Percentiles rank a stretch among this genome's conserved stretches.
Evolutionary conservation across 2,888 invertebrate species (phyloP).

Genomic region (Drosophila picticornis): DNA sequence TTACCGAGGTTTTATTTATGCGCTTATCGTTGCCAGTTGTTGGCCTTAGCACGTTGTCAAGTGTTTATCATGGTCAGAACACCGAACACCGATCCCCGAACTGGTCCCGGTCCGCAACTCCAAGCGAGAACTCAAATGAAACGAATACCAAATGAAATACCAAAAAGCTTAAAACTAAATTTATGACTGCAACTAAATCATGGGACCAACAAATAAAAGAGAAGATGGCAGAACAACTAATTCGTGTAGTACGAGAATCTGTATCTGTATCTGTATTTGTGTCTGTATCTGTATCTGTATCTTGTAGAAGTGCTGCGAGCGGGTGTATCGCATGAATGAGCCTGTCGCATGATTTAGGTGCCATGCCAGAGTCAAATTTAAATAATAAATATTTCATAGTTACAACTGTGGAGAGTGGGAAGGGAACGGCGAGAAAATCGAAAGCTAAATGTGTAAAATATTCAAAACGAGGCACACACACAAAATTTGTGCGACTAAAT

Average conservation of each 20-base stretch:
- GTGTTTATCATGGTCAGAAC: slow-evolving; percentile 73
- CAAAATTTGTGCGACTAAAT: slow-evolving; percentile 69
- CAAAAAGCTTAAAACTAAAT: slow-evolving; percentile 78
- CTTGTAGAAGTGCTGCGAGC: slow-evolving; percentile 48
- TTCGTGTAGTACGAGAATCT: slow-evolving; percentile 14
- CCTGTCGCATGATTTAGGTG: slow-evolving; percentile 76
- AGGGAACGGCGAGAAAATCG: slow-evolving; percentile 61
- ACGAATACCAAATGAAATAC: slow-evolving; percentile 66
- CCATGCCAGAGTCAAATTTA: slow-evolving; percentile 67
- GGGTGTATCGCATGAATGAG: slow-evolving; percentile 57
- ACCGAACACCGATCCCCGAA: slow-evolving; percentile 17
- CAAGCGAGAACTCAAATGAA: slow-evolving; percentile 43
- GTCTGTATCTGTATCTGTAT: slow-evolving; percentile 26
- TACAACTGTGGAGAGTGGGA: slow-evolving; percentile 45
- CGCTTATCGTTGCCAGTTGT: slow-evolving; percentile 70
- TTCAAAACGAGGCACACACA: slow-evolving; percentile 59
- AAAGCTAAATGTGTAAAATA: slow-evolving; percentile 68
- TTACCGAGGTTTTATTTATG: slow-evolving; percentile 71
- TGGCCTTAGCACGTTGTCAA: slow-evolving; percentile 81
- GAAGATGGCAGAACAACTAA: slow-evolving; percentile 50
- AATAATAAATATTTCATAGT: slow-evolving; percentile 80
- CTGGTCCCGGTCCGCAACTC: slow-evolving; percentile 20
- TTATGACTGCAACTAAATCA: slow-evolving; percentile 83
- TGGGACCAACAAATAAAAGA: slow-evolving; percentile 51
- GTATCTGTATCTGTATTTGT: slow-evolving; percentile 15